A percentile compares a stretch with the other conserved stretches of the same genome.
Conservation (phyloP, 23 tunicate species). For the Diplosoma virens region DNA sequence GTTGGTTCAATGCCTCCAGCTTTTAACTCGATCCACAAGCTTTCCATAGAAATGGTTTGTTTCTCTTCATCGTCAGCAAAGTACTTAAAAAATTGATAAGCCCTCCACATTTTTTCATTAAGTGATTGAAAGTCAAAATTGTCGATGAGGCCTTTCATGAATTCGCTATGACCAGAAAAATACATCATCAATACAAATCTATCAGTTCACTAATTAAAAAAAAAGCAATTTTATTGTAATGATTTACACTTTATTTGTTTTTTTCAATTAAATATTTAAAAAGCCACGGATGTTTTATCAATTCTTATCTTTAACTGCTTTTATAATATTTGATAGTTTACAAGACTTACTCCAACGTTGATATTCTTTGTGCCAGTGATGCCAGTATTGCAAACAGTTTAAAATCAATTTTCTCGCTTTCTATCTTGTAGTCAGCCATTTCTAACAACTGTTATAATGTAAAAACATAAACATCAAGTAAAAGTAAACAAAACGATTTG, state of each 20-base stretch:
- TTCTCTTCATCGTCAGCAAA: constrained; percentile 33
- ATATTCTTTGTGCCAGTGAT: constrained; percentile 59
- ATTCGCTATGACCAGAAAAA: constrained; percentile 44
- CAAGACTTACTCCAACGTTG: constrained; percentile 60
- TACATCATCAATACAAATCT: no score
- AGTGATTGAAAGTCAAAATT: constrained; percentile 59
- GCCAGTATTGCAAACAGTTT: constrained; percentile 64
- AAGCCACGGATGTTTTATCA: no score
- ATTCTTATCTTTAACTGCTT: no score
- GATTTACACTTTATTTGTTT: no score
- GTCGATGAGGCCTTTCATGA: constrained; percentile 56
- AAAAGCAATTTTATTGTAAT: no score
- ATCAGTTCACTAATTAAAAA: no score
- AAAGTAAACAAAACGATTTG: no score
- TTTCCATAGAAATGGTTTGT: constrained; percentile 70
- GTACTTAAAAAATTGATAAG: constrained; percentile 51
- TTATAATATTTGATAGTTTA: no score
- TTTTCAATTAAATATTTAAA: no score
- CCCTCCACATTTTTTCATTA: constrained; percentile 58
- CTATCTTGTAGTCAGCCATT: constrained; percentile 40
- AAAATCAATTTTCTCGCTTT: constrained; percentile 39
- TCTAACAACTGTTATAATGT: constrained; percentile 64
- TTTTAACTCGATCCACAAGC: constrained; percentile 70
- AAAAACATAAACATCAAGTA: no score
- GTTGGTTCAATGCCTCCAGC: constrained; percentile 69